Evolutionary conservation across 2,797 vertebrate species (phyloP).

Genomic region (Phoxinus dragarum): DNA sequence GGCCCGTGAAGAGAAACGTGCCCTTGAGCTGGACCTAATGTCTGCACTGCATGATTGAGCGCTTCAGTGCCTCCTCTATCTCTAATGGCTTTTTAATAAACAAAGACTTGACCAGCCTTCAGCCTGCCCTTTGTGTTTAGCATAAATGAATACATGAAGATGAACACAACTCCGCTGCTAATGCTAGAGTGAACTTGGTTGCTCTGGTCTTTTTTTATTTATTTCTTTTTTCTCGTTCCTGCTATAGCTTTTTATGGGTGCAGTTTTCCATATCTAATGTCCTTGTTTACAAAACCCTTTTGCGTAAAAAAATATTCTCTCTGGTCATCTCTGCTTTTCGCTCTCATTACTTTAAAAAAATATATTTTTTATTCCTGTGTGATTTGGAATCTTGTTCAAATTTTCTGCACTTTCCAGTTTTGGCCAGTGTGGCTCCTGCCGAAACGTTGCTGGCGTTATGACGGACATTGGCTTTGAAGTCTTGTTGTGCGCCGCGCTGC

Average conservation of each 20-base stretch:
- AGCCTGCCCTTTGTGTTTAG: constrained; percentile 50
- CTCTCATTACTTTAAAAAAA: constrained; percentile 2
- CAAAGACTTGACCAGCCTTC: constrained; percentile 55
- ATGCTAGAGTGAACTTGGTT: background rate
- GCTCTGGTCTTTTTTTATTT: background rate
- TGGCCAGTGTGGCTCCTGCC: background rate
- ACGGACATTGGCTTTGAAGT: constrained; percentile 31
- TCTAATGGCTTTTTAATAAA: constrained; percentile 63
- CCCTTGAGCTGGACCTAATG: constrained; percentile 43
- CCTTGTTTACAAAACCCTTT: constrained; percentile 13
- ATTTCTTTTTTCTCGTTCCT: constrained; percentile 38
- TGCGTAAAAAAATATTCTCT: background rate
- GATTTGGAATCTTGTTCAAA: constrained; percentile 5
- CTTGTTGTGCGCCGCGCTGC: constrained; percentile 21
- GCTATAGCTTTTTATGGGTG: background rate
- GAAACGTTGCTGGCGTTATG: constrained; percentile 30
- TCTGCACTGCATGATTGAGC: constrained; percentile 36
- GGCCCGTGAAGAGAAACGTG: constrained; percentile 48
- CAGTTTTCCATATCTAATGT: background rate
- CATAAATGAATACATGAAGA: constrained; percentile 54
- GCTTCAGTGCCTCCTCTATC: constrained; percentile 37
- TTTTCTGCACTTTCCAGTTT: constrained; percentile 1
- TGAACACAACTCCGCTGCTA: constrained; percentile 23
- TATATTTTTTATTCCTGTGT: background rate
- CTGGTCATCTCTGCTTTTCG: background rate